Conservation (phyloP, 2,888 invertebrate genomes). For the Aleiodes testaceus region DNA sequence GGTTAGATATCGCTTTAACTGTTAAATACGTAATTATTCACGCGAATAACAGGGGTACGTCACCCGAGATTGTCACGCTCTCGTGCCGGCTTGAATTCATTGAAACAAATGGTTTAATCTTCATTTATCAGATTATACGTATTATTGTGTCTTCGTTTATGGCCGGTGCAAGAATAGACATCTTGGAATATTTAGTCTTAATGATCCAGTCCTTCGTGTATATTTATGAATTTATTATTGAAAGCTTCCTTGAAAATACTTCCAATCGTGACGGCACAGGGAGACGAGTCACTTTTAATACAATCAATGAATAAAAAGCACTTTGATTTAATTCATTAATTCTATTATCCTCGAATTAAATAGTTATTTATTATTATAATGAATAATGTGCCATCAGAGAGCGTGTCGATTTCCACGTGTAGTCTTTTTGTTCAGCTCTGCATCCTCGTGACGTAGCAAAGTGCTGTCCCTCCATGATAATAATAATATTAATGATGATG, state of each 20-base stretch:
- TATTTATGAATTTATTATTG: slow-evolving; percentile 16
- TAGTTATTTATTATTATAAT: slow-evolving; percentile 3
- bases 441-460: slow-evolving; percentile 71
- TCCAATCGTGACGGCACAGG: slow-evolving; percentile 31
- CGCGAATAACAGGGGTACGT: slow-evolving; percentile 66
- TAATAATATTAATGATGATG: slow-evolving; percentile 65
- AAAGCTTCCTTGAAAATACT: slow-evolving; percentile 28
- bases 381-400: slow-evolving; percentile 70
- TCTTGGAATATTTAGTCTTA: slow-evolving; percentile 8
- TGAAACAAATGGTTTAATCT: not conserved
- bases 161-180: slow-evolving; percentile 23
- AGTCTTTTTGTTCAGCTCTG: slow-evolving; percentile 70
- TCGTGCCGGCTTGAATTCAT: slow-evolving; percentile 49
- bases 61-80: slow-evolving; percentile 66
- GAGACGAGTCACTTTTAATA: too few species aligned
- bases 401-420: slow-evolving; percentile 68
- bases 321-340: too few species aligned
- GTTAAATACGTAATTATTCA: slow-evolving; percentile 72
- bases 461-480: slow-evolving; percentile 73
- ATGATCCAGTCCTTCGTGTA: slow-evolving; percentile 9
- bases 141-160: too few species aligned
- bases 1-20: slow-evolving; percentile 72
- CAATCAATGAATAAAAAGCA: too few species aligned
- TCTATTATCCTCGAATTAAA: not conserved
- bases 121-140: not conserved